Percentiles rank a stretch among this genome's conserved stretches.
phyloP scores from a whole-genome alignment of 1,140 invertebrate species.

The Heliconius hermathena region DNA sequence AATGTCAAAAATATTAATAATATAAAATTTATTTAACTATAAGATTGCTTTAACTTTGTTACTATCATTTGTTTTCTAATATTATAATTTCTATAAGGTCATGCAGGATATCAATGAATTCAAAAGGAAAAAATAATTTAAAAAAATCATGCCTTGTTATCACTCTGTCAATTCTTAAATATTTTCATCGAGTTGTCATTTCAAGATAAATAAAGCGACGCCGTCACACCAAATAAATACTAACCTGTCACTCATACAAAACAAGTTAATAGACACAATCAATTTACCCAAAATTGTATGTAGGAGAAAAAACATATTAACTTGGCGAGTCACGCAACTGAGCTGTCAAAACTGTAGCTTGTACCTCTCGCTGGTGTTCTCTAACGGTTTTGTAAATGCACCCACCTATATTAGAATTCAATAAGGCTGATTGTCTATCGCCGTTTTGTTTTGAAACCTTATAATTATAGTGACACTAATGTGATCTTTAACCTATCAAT shows the following conservation, averaged over 20 bases:
- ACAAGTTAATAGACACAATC: constrained; percentile 71
- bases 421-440: constrained; percentile 35
- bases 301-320: constrained; percentile 60
- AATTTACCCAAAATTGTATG: constrained; percentile 61
- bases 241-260: constrained; percentile 55
- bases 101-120: too few species aligned
- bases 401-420: constrained; percentile 35
- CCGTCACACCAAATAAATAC: constrained; percentile 47
- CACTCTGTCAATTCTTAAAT: too few species aligned
- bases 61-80: too few species aligned
- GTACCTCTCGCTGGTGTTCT: constrained; percentile 48
- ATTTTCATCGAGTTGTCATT: constrained; percentile 13
- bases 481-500: constrained; percentile 35
- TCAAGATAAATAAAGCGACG: constrained; percentile 39
- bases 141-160: too few species aligned
- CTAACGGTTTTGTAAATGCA: constrained; percentile 48
- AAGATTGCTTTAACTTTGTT: too few species aligned
- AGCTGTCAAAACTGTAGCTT: constrained; percentile 60
- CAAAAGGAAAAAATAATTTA: too few species aligned
- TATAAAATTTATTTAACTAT: too few species aligned
- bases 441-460: constrained; percentile 36
- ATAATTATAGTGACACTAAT: constrained; percentile 41
- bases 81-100: too few species aligned
- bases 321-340: constrained; percentile 63
- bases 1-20: too few species aligned